Evolutionary conservation across 2,113 vertebrate genomes (phyloP).

Genomic region (Origma solitaria): DNA sequence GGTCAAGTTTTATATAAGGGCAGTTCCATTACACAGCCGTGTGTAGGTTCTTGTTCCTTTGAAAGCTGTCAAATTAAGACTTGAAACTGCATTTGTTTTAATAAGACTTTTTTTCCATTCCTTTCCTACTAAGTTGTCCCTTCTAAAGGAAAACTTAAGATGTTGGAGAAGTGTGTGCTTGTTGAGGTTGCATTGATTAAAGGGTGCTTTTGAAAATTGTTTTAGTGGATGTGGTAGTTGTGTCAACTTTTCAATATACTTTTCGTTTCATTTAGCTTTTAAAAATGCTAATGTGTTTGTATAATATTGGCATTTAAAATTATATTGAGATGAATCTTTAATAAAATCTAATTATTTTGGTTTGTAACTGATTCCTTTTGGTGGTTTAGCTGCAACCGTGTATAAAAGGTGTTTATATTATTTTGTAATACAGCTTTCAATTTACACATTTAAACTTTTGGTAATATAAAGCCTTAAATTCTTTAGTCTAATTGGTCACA

Average conservation of each 20-base stretch:
- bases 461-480: not conserved
- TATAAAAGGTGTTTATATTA: not conserved
- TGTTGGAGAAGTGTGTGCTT: not conserved
- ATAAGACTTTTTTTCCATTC: not conserved
- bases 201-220: not conserved
- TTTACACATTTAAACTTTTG: not conserved
- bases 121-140: not conserved
- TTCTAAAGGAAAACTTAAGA: not conserved
- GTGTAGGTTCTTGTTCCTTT: not conserved
- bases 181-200: not conserved
- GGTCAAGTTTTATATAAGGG: not conserved
- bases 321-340: not conserved
- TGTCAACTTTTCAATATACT: not conserved
- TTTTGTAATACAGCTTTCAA: not conserved
- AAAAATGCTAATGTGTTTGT: not conserved
- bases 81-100: not conserved
- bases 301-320: not conserved
- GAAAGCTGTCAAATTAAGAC: not conserved
- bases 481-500: accelerated
- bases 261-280: not conserved
- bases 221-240: not conserved
- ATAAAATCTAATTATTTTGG: not conserved
- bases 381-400: not conserved
- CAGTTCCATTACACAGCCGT: not conserved
- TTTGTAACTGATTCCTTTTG: not conserved